Conservation (phyloP, 2,888 invertebrate species). For the Hypsopygia costalis region DNA sequence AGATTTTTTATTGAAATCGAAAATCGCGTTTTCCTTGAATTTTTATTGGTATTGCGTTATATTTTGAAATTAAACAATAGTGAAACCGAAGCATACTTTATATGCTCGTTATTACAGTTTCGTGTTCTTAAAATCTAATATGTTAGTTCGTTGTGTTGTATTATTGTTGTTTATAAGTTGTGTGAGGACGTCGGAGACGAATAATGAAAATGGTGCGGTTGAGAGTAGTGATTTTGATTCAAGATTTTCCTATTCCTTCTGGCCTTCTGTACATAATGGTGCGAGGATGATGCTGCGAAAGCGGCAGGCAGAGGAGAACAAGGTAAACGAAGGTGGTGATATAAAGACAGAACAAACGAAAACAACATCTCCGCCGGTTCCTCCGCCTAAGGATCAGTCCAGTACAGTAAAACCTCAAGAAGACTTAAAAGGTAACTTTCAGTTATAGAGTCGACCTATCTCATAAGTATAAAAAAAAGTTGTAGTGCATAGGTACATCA, state of each 20-base stretch:
- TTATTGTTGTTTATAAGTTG: conserved; percentile 44
- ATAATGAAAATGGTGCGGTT: conserved; percentile 24
- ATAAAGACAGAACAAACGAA: conserved; percentile 8
- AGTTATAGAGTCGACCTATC: no score
- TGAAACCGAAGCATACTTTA: not conserved
- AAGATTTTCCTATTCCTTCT: conserved; percentile 36
- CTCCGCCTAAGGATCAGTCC: not conserved
- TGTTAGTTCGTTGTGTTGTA: conserved; percentile 44
- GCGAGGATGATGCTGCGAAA: conserved; percentile 36
- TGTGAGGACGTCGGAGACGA: conserved; percentile 38
- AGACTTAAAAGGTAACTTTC: not conserved
- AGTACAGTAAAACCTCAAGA: not conserved
- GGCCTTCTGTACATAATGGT: conserved; percentile 56
- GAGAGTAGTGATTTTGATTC: conserved; percentile 31
- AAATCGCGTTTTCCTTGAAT: not conserved
- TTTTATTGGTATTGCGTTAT: not conserved
- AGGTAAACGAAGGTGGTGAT: conserved; percentile 31
- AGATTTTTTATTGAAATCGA: no score
- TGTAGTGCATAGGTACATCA: no score
- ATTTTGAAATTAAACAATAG: not conserved
- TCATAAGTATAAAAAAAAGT: no score
- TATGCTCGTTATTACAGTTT: not conserved
- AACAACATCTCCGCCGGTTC: not conserved
- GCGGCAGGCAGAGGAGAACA: conserved; percentile 26
- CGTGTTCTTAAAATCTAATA: conserved; percentile 14